Conservation (phyloP, 2,113 vertebrate genomes). For the Oreochromis niloticus region DNA sequence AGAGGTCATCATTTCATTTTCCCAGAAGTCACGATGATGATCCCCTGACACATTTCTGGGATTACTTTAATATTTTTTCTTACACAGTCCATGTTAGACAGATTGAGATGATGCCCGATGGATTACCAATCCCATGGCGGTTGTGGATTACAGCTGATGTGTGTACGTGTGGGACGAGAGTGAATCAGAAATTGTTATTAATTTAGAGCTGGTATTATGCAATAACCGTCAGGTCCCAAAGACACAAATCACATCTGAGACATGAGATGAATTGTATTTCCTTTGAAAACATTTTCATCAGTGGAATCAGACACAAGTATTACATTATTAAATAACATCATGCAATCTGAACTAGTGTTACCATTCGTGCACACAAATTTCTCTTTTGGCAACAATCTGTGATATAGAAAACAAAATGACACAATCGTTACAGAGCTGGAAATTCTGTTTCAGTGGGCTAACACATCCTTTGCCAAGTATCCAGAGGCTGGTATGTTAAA, state of each 20-base stretch:
- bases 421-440: not conserved
- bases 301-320: not conserved
- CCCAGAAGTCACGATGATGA: not conserved
- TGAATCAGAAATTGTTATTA: not conserved
- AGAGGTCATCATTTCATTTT: slow-evolving; percentile 11
- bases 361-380: not conserved
- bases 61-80: slow-evolving; percentile 21
- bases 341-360: not conserved
- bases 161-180: not conserved
- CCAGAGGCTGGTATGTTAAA: not conserved
- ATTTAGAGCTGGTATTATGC: not conserved
- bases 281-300: not conserved
- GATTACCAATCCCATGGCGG: slow-evolving; percentile 2
- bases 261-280: not conserved
- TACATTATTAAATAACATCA: not conserved
- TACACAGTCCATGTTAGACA: not conserved
- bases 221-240: not conserved
- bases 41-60: slow-evolving; percentile 25
- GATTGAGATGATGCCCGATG: slow-evolving; percentile 34
- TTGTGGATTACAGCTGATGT: slow-evolving; percentile 15
- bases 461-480: not conserved
- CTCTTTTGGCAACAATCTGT: not conserved
- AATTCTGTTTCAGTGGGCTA: not conserved
- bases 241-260: not conserved
- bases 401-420: not conserved